A percentile compares a stretch with the other conserved stretches of the same genome.
Evolutionary conservation across 2,888 invertebrate species (phyloP).

Genomic region (Acronicta psi): DNA sequence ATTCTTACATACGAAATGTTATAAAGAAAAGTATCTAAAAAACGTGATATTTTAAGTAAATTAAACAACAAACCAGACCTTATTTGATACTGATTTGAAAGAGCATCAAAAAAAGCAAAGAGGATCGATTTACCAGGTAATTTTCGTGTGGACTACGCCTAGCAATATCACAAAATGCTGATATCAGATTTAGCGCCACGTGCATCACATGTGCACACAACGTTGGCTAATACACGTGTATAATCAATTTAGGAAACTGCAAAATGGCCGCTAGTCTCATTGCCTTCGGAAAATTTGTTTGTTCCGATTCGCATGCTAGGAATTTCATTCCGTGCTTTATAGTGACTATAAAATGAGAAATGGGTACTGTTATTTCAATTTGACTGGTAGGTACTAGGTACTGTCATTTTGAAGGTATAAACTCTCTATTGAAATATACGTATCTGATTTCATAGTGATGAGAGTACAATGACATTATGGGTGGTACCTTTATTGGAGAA

Average conservation of each 20-base stretch:
- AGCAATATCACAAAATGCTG: slow-evolving; percentile 25
- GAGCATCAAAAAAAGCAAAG: too few species aligned
- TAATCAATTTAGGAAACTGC: slow-evolving; percentile 48
- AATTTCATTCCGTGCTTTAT: slow-evolving; percentile 50
- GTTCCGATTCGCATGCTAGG: slow-evolving; percentile 48
- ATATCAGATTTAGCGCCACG: slow-evolving; percentile 45
- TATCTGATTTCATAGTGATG: slow-evolving; percentile 18
- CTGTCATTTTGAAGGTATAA: slow-evolving; percentile 39
- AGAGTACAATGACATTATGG: not conserved
- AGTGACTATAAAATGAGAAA: slow-evolving; percentile 50
- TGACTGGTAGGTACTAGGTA: slow-evolving; percentile 34
- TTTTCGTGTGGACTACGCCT: slow-evolving; percentile 19
- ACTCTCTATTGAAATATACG: slow-evolving; percentile 21
- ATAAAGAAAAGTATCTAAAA: too few species aligned
- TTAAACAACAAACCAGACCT: too few species aligned
- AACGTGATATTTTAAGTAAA: too few species aligned
- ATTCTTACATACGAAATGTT: too few species aligned
- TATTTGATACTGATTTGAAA: too few species aligned
- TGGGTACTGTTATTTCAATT: slow-evolving; percentile 46
- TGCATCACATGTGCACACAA: slow-evolving; percentile 45
- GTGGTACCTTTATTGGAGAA: too few species aligned
- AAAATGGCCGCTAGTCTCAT: slow-evolving; percentile 40
- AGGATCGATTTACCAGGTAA: too few species aligned
- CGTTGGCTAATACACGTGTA: slow-evolving; percentile 43
- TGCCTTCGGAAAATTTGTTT: slow-evolving; percentile 39